Percentiles rank a stretch among this genome's conserved stretches.
Conservation (phyloP, 2,113 vertebrate species). For the Zeus faber region DNA sequence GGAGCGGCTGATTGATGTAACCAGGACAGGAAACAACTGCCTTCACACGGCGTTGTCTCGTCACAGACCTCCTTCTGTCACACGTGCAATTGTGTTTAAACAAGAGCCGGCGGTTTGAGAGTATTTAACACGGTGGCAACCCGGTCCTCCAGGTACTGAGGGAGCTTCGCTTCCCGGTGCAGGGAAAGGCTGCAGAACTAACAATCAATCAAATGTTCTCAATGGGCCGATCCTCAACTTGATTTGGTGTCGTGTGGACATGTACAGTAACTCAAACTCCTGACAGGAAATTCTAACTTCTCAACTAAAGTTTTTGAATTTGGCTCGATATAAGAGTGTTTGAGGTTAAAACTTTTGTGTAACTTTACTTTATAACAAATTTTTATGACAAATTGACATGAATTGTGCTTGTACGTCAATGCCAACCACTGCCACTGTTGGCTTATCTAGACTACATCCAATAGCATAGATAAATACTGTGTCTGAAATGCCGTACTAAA, state of each 20-base stretch:
- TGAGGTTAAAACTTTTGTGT: slow-evolving; percentile 12
- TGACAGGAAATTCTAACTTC: too few species aligned
- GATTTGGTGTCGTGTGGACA: neutral
- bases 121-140: slow-evolving; percentile 37
- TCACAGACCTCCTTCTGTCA: slow-evolving; percentile 71
- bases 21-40: slow-evolving; percentile 50
- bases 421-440: too few species aligned
- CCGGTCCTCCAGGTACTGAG: slow-evolving; percentile 20
- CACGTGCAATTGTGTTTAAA: slow-evolving; percentile 32
- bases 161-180: slow-evolving; percentile 5
- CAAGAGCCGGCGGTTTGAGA: slow-evolving; percentile 28
- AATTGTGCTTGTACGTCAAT: too few species aligned
- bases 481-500: too few species aligned
- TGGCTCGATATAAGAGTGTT: neutral
- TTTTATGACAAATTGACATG: too few species aligned
- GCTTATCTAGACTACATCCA: too few species aligned
- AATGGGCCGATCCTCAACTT: slow-evolving; percentile 11
- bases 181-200: slow-evolving; percentile 13
- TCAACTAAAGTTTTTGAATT: slow-evolving; percentile 2
- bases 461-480: too few species aligned
- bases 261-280: slow-evolving; percentile 1
- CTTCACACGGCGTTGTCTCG: slow-evolving; percentile 34
- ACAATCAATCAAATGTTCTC: slow-evolving; percentile 21
- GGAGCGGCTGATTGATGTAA: slow-evolving; percentile 62
- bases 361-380: too few species aligned